Conservation (phyloP, 2,797 vertebrate species). For the Cercopithecus hamlyni region DNA sequence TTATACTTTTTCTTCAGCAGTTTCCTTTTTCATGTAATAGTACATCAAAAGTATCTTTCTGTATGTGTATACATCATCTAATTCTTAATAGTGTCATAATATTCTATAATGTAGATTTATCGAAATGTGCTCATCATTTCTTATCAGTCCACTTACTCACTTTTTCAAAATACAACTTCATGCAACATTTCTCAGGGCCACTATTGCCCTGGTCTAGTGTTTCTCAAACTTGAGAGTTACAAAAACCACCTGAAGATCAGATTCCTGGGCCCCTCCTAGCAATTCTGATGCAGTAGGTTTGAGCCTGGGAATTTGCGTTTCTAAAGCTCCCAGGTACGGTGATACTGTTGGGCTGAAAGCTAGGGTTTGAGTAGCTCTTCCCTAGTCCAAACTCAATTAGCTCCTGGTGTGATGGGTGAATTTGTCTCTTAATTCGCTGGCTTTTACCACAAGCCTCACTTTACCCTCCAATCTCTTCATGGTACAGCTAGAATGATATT, state of each 20-base stretch:
- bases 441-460: neutral
- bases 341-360: neutral
- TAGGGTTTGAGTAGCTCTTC: neutral
- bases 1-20: neutral
- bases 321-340: neutral
- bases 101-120: neutral
- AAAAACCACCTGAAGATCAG: neutral
- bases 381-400: fast-evolving
- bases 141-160: neutral
- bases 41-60: neutral
- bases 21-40: neutral
- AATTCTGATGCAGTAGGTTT: neutral
- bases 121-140: neutral
- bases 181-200: neutral
- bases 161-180: neutral
- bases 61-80: neutral
- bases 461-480: neutral
- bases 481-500: neutral
- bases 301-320: neutral
- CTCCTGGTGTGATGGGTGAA: neutral
- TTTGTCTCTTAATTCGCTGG: neutral
- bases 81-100: constrained; percentile 4
- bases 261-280: neutral
- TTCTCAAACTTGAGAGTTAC: neutral
- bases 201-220: fast-evolving